Base-by-base conservation (phyloP, 2,113 vertebrate species). In the Pluvianellus socialis region DNA sequence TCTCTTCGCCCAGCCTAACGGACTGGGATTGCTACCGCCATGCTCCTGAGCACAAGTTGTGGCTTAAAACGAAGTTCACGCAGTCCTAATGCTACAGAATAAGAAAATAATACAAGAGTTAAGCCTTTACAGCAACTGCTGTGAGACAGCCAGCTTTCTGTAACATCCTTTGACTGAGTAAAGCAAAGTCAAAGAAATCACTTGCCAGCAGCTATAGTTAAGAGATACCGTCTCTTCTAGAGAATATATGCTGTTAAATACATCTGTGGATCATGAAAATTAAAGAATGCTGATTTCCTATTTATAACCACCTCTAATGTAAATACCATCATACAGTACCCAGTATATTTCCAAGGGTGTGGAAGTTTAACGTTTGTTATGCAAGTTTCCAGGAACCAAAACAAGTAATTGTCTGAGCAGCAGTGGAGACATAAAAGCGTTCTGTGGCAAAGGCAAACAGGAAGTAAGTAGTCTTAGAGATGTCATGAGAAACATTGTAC, bases 261-360 rank as follows among this genome's bases (percentile, higher is more conserved):
- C 27, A 33, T 44, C 52, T 38, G 2, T 14, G 56, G 22, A 30
- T 71, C 3, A 21, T 7, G 56, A 35, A 58, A 77, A 84, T 24
- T 4, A 58, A 86, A 77, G 47, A 74, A 79, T 17, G 7, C 10
- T 21, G 35, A 12, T 10, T 68, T 63, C 42, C 84, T 89, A 53
- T 88, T 87, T 84, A 24, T 62, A 89, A 52, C 30, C 50, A 40
- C 14, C 20, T 77, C 27, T 13, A 8, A 4, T 7, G 14, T 81
- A 81, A 89, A 70, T 8, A 13, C 4, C 22, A 15, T 59, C 52
- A 40, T 35, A 40, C 44, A 21, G 55, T 12, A 40, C 5, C 7
- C 38, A 13, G 30, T 1, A 1, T 1, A 7, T 71, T 63, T 26
- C 7, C 70, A 49, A 1, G 7, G 20, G 58, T 0, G 8, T 75